A percentile compares a stretch with the other conserved stretches of the same genome.
Conservation (phyloP, 2,888 invertebrate genomes). For the Drosophila paramelanica region DNA sequence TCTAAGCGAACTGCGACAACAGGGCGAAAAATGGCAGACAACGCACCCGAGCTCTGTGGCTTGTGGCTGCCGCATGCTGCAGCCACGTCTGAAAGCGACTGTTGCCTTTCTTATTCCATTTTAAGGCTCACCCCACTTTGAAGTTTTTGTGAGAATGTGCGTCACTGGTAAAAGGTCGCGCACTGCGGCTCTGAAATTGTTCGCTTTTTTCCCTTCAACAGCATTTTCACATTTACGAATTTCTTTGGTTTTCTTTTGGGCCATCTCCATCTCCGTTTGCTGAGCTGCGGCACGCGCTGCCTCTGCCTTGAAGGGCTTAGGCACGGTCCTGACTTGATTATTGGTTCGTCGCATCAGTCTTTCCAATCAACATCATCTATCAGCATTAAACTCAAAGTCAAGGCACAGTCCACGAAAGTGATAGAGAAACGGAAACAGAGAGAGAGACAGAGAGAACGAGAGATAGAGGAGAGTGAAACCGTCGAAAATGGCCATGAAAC, state of each 20-base stretch:
- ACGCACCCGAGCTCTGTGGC: constrained; percentile 61
- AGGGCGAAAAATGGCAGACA: constrained; percentile 49
- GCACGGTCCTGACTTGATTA: constrained; percentile 71
- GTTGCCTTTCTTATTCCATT: constrained; percentile 44
- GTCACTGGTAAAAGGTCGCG: constrained; percentile 67
- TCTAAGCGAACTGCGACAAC: constrained; percentile 18
- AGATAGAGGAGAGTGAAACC: constrained; percentile 1
- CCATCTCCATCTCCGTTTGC: constrained; percentile 35
- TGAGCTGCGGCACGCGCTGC: constrained; percentile 69
- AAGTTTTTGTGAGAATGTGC: constrained; percentile 51
- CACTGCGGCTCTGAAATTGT: constrained; percentile 33
- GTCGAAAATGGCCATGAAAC: constrained; percentile 30
- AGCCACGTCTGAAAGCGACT: constrained; percentile 18
- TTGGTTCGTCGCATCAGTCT: constrained; percentile 79
- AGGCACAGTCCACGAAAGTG: constrained; percentile 17
- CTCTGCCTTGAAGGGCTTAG: constrained; percentile 66
- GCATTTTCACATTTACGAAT: constrained; percentile 54
- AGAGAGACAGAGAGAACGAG: constrained; percentile 5
- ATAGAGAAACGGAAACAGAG: constrained; percentile 34
- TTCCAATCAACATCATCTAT: constrained; percentile 77
- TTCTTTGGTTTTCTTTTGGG: constrained; percentile 33
- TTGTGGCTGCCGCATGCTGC: constrained; percentile 56
- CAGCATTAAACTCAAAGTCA: constrained; percentile 66
- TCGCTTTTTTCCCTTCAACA: constrained; percentile 31
- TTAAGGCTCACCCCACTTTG: constrained; percentile 52